Base-by-base conservation (phyloP, 2,888 invertebrate species). In the Apodemia mormo region DNA sequence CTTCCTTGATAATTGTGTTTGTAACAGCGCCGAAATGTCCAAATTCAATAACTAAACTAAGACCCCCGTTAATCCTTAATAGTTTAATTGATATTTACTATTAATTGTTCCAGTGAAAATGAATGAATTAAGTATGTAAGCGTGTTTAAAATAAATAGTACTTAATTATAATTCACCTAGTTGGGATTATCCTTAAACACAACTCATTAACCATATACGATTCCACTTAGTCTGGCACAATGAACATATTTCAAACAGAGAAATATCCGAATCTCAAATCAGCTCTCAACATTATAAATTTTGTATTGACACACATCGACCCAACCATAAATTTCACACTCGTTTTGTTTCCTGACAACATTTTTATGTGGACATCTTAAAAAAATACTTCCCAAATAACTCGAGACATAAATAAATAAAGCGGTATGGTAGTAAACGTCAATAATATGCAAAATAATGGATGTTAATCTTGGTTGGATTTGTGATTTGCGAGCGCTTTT, bases 361-460 rank as follows among this genome's bases (percentile, higher is more conserved):
- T 90, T 92, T 92, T 92, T 90, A 89, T 92, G 89, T 87, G 84
- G 85, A 82, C 82, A 83, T 81, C 83, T 82, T 87, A 85, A 87
- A 88, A 88, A 89, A 90, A 92, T 90, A 86, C 89, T 92, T 90
- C 91, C 88, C 89, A 92, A 92, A 92, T 92, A 91, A 86, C 90
- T 91, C 81, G 81, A 87, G 82, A 83, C 82, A 82, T 80, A 78
- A 85, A 92, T 92, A 92, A 93, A 92, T 92, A 92, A 89, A 86
- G 83, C 85, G 80, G 84, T 87, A 82, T 85, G 90, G 92, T 90
- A 92, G 91, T 93, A 92, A 92, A 92, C 86, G 92, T 92, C 92
- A 90, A 91, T 90, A 92, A 90, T 90, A 93, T 92, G 61, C 89
- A 92, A 92, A 92, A 90, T 92, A 92, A 92, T 92, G 90, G 88